A percentile compares a stretch with the other conserved stretches of the same genome.
These are phyloP conservation scores for Galbula dea DNA, from an alignment of 2,113 vertebrate genomes.

Conservation along the genomic window DNA sequence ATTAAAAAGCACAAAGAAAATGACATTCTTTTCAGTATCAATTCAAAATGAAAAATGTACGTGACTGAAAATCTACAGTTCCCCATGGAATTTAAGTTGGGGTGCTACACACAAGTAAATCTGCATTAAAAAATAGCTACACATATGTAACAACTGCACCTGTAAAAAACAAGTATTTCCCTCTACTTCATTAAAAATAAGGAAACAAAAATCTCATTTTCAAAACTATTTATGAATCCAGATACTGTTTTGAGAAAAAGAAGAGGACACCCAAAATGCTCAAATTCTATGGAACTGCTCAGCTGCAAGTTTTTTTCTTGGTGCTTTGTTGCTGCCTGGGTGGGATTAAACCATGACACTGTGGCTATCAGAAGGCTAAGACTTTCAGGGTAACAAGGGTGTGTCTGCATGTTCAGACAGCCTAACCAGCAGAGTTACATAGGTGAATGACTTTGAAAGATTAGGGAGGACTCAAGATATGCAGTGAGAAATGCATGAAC, in stretches of 20 bases:
- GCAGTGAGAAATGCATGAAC: not conserved
- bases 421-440: not conserved
- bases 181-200: not conserved
- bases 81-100: not conserved
- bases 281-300: not conserved
- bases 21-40: not conserved
- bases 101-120: not conserved
- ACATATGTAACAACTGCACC: not conserved
- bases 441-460: not conserved
- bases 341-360: not conserved
- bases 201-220: not conserved
- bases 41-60: not conserved
- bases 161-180: not conserved
- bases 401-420: not conserved
- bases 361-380: not conserved
- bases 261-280: not conserved
- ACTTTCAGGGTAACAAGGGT: not conserved
- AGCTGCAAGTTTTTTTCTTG: too few species aligned
- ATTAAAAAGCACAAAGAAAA: not conserved
- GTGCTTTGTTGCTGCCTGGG: not conserved
- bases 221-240: not conserved
- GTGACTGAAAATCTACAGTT: not conserved
- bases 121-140: not conserved
- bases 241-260: not conserved
- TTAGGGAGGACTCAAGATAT: not conserved